Base-by-base conservation (phyloP, 2,113 vertebrate genomes). In the Pangasianodon hypophthalmus region DNA sequence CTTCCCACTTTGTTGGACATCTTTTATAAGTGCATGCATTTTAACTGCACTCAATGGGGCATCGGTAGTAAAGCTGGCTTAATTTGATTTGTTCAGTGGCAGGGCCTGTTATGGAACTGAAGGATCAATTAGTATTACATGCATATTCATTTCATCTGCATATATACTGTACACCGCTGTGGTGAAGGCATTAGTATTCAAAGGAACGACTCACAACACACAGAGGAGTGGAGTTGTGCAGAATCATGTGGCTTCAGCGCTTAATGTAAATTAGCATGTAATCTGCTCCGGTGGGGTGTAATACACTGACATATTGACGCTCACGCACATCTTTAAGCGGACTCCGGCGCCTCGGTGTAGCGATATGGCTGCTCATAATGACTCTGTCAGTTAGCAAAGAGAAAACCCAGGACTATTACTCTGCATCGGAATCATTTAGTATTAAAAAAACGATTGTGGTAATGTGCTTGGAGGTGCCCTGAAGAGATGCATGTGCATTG, bases 111-210 rank as follows among this genome's bases (percentile, higher is more conserved):
- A 86, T 84, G 79, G 83, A 80, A 82, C 89, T 91, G 83, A 56
- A 87, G 89, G 64, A 85, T 87, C 87, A 90, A 88, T 92, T 90
- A 90, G 71, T 64, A 79, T 58, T 21, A 67, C 48, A 86, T 84
- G 75, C 88, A 90, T 88, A 92, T 92, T 90, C 79, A 88, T 90
- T 60, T 62, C 41, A 88, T 91, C 32, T 88, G 62, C 56, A 90
- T 88, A 84, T 90, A 77, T 50, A 48, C 87, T 67, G 86, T 90
- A 46, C 54, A 56, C 83, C 62, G 37, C 91, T 32, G 69, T 44
- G 50, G 50, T 11, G 87, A 52, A 58, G 13, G 62, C 79, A 88
- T 86, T 88, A 56, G n/a, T n/a, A 86, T 81, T 80, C 84, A 24
- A n/a, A 37, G 48, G 58, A 32, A n/a, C 32, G 4, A 4, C 41